Conservation (phyloP, 2,113 vertebrate genomes). For the Psilopsiagon aymara region DNA sequence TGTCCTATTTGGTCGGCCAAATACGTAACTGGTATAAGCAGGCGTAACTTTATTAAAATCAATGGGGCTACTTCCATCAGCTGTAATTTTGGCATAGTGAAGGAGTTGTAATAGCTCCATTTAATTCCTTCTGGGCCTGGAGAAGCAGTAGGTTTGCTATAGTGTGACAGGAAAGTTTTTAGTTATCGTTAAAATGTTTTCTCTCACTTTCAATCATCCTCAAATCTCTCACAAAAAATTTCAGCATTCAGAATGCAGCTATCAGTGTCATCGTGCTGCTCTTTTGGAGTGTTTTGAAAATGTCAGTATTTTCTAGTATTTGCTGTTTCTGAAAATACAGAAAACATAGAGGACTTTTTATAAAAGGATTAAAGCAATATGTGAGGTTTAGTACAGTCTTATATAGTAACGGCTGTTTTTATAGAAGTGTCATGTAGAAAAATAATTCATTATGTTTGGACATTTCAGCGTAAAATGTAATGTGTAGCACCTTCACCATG, state of each 20-base stretch:
- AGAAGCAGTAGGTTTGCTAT: background rate
- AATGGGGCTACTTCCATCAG: background rate
- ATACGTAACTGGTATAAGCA: background rate
- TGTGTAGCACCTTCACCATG: background rate
- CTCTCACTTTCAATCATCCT: background rate
- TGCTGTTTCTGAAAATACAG: background rate
- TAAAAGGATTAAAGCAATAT: background rate
- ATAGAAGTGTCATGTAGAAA: background rate
- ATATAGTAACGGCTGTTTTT: background rate
- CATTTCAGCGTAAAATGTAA: background rate
- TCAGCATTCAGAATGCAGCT: background rate
- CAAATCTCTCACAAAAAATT: background rate
- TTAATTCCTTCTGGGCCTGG: background rate
- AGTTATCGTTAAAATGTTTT: background rate
- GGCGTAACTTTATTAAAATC: background rate
- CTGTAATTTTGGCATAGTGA: background rate
- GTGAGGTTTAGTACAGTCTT: background rate
- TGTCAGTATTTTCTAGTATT: background rate
- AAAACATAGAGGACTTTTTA: background rate
- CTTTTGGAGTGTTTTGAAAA: conserved; percentile 18
- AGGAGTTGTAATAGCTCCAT: background rate
- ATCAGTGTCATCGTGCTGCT: background rate
- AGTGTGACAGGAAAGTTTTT: background rate
- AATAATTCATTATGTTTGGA: background rate
- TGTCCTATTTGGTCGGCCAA: background rate